Base-by-base conservation (phyloP, 2,113 vertebrate genomes). In the Octodon degus region DNA sequence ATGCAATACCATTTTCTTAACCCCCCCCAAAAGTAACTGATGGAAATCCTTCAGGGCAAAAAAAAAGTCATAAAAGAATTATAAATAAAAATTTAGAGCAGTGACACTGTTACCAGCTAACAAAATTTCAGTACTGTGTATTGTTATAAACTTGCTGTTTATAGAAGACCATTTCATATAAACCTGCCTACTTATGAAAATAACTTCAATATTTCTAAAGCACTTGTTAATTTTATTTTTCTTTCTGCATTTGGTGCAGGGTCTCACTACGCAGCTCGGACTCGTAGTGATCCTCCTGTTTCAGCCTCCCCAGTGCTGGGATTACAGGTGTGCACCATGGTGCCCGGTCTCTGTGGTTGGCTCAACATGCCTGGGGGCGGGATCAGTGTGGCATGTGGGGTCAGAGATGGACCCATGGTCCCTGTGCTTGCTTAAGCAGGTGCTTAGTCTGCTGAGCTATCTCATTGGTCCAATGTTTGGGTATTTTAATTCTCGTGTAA, bases 71-170 rank as follows among this genome's bases (percentile, higher is more conserved):
- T 90, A 25, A 84, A 94, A 77, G 40, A 82, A 86, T 55, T 81
- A 67, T 83, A 86, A 90, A 70, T 94, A 82, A 70, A 91, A 94
- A 53, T 86, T 67, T 87, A 79, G 50, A 67, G 40, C 63, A 93
- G 76, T 74, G 68, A 60, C 65, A 86, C 34, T 67, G 12, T 50
- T 84, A 24, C n/a, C 55, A n/a, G 63, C 85, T 91, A 86, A 32
- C 16, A 79, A 89, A 60, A 82, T 72, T 3, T 20, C 72, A 89
- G 60, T 67, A 53, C n/a, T 27, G 8, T 65, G 67, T 77, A 30
- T 86, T n/a, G 60, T 85, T 95, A n/a, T 27, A 62, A 30, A 95
- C 62, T 86, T 88, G 50, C 55, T 88, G 14, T 60, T 50, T n/a
- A 50, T 37, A 20, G 50, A 84, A 86, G 68, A 91, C 14, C 77